Evolutionary conservation across 2,797 vertebrate species (phyloP).

Genomic region (Limosa lapponica): DNA sequence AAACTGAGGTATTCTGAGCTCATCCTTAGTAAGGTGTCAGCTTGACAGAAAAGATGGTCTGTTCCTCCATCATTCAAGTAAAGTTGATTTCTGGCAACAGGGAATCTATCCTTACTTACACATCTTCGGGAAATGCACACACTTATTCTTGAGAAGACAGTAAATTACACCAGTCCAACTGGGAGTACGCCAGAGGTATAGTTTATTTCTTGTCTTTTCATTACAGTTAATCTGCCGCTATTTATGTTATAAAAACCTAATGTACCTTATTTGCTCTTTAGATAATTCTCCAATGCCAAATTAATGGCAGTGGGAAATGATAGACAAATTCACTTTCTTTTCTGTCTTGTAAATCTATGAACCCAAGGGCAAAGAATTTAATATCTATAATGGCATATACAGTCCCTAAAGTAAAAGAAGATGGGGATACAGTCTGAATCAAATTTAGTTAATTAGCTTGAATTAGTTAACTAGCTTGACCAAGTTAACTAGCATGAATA

Average conservation of each 20-base stretch:
- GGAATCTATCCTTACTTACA: not conserved
- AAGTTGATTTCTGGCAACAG: not conserved
- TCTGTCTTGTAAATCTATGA: not conserved
- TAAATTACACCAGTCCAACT: not conserved
- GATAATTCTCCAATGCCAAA: not conserved
- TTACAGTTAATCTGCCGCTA: not conserved
- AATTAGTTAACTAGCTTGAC: not conserved
- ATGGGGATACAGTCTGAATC: not conserved
- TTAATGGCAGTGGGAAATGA: rapidly evolving
- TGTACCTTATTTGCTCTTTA: not conserved
- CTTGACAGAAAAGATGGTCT: not conserved
- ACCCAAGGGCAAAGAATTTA: not conserved
- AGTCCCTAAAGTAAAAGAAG: not conserved
- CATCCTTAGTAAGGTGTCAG: not conserved
- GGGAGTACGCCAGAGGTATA: not conserved
- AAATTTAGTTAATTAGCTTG: not conserved
- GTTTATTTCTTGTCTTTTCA: not conserved
- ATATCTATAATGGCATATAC: not conserved
- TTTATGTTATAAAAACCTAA: not conserved
- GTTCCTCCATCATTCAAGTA: not conserved
- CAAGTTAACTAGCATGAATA: not conserved
- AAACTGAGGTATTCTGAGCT: not conserved
- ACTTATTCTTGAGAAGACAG: not conserved
- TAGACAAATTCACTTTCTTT: not conserved
- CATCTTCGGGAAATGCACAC: not conserved